Conservation (phyloP, 53 echinoderm and acorn worm species). For the Glandiceps talaboti region DNA sequence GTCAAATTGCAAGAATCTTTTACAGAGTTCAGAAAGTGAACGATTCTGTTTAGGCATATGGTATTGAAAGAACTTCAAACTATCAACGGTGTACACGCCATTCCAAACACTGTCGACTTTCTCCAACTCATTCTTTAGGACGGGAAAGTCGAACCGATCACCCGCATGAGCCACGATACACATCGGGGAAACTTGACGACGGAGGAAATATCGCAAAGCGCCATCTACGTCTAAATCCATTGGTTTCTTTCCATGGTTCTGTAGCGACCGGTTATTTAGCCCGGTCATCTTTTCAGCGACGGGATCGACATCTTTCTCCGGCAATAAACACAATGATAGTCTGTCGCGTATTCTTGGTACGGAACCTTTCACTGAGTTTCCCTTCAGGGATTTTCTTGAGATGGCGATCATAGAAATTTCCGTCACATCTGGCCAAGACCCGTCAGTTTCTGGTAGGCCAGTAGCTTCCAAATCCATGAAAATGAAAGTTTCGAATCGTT, state of each 20-base stretch:
- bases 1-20: neutral
- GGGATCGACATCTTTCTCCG: neutral
- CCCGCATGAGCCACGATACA: neutral
- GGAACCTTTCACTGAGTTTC: neutral
- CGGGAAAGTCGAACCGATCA: neutral
- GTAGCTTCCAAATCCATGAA: neutral
- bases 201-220: neutral
- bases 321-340: neutral
- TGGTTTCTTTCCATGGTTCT: neutral
- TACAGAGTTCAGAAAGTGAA: neutral
- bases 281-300: neutral
- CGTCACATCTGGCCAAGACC: neutral
- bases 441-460: neutral
- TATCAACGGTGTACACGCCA: neutral
- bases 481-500: neutral
- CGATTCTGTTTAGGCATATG: neutral
- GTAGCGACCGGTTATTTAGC: neutral
- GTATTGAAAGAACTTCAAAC: neutral
- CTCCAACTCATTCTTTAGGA: neutral
- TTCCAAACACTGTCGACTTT: neutral
- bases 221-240: neutral
- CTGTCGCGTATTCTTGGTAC: neutral
- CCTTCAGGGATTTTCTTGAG: neutral
- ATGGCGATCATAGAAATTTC: neutral
- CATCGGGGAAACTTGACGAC: neutral